Evolutionary conservation across 2,113 vertebrate species (phyloP), one percentile per base, ranked within the genome.

Genomic region (Aegotheles bennettii): DNA sequence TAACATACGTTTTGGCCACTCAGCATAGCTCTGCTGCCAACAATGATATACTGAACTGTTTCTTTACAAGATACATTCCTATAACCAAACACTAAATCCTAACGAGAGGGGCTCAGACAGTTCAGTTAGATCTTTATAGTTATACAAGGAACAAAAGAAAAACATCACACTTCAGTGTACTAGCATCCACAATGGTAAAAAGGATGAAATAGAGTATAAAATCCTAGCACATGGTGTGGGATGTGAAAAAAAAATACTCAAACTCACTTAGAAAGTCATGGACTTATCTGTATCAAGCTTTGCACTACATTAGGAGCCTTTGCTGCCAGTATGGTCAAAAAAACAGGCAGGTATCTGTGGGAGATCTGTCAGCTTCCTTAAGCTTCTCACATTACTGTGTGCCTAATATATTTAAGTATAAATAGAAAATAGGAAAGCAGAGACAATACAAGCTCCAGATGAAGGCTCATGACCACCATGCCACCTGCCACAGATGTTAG

Each of bases 1-100:
- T 35, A 92, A 87, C 93, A 93, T 93, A 96, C 80, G 81, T 92
- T 96, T 26, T 96, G 92, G 95, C 90, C 92, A 95, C 68, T 90
- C 80, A 29, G 42, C 71, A 48, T 5, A 88, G 69, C 79, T 90
- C 83, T 75, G 90, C 76, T 95, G 95, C 95, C 96, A 96, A 38
- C 90, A 90, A 51, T 45, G 75, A 86, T 78, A 95, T 64, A 96
- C 79, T 84, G 75, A 88, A 81, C 43, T 80, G 63, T 38, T 92
- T 86, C 71, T 94, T 86, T 33, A n/a, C n/a, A 77, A 87, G 40
- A 74, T 23, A 45, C n/a, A 56, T 67, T 67, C 85, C 87, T 80
- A 64, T 38, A 90, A 74, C 45, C 79, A 92, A 90, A 78, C 43
- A 81, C 35, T 51, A 94, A 95, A 94, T 90, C 56, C 67, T 25